These are phyloP conservation scores for Habropoda laboriosa DNA, from an alignment of 1,140 invertebrate genomes.

Conservation along the genomic window DNA sequence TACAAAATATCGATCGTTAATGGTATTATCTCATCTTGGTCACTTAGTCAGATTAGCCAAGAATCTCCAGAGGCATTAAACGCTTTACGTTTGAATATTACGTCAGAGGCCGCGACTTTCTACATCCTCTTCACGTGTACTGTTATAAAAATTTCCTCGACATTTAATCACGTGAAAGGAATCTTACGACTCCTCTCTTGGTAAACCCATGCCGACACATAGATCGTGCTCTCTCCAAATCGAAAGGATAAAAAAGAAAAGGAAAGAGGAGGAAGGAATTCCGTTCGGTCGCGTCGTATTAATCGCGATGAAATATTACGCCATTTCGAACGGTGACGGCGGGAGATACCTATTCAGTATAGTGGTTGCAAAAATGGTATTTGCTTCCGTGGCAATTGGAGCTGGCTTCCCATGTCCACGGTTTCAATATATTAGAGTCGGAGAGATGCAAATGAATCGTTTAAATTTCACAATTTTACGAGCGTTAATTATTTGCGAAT, in stretches of 20 bases:
- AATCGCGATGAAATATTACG: constrained; percentile 12
- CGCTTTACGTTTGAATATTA: constrained; percentile 56
- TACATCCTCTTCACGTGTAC: constrained; percentile 49
- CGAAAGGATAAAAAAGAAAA: neutral
- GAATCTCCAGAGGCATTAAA: neutral
- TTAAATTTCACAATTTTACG: neutral
- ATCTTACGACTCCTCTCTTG: constrained; percentile 21
- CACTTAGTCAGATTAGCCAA: no score
- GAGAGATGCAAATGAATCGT: neutral
- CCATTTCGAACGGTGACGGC: no score
- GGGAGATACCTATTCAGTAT: neutral
- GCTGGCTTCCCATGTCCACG: neutral
- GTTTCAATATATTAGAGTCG: neutral
- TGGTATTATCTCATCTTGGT: no score
- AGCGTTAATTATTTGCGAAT: neutral
- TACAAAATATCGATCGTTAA: no score
- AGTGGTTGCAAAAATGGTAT: neutral
- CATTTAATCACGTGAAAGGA: constrained; percentile 56
- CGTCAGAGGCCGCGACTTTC: constrained; percentile 61
- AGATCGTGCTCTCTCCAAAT: neutral
- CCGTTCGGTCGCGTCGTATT: neutral
- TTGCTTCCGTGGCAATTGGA: neutral
- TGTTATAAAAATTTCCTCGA: constrained; percentile 50
- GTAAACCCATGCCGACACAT: constrained; percentile 3
- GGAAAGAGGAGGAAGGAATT: constrained; percentile 5